Base-by-base conservation (phyloP, 2,888 invertebrate species). In the Drosophila atripex region DNA sequence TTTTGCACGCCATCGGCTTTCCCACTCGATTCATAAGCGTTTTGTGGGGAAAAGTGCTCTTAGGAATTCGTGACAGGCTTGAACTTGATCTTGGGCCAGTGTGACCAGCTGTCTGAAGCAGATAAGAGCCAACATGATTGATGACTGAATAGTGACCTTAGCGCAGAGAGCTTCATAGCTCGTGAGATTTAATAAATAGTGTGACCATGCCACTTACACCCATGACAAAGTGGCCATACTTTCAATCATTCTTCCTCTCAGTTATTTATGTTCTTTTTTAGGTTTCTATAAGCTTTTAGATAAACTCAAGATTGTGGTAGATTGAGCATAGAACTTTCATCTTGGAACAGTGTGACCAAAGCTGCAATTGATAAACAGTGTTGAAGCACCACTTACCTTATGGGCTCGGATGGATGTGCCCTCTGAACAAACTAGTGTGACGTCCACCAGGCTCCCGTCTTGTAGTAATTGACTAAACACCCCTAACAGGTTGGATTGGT, bases 401-500 rank as follows among this genome's bases (percentile, higher is more conserved):
- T 98, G 97, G 93, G 97, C 97, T 93, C 97, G 95, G 93, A 97
- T 96, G 92, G 96, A 96, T 93, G 96, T 96, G 93, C 97, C 97
- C 94, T 97, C 97, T 93, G 97, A 96, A 94, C 97, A 97, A 94
- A 97, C 97, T 93, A 97, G 95, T 93, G 97, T 97, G 93, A 97
- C 97, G 95, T 97, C 97, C 92, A 97, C 97, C 93, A 97, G 94
- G 93, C 96, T 96, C 94, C 97, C 97, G 95, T 97, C 97, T 94
- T 97, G 96, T 92, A 97, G 94, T 93, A 97, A 95, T 94, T 97
- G 97, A 94, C 97, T 97, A 95, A 97, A 97, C 93, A 97, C 97
- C 93, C 97, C 97, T 94, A 97, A 95, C 94, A 97, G 95, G 95
- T 97, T 97, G 95, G 96, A 97, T 95, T 97, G 97, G 96, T 97